These are phyloP conservation scores for Eriosoma lanigerum DNA, from an alignment of 1,140 invertebrate species.

Conservation along the genomic window DNA sequence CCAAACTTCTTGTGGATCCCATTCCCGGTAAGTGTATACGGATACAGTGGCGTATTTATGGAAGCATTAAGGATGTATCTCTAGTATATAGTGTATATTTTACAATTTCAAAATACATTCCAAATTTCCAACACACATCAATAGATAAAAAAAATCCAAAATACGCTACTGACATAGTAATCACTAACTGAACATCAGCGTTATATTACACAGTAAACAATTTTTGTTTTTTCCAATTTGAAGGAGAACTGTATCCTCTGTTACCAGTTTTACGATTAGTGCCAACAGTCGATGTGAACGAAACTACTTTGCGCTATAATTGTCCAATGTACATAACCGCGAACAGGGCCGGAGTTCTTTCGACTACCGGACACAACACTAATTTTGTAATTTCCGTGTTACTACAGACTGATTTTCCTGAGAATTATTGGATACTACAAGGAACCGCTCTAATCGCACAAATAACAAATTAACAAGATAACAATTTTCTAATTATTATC, in stretches of 20 bases:
- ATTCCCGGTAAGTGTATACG: slow-evolving; percentile 61
- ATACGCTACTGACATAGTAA: too few species aligned
- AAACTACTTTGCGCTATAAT: slow-evolving; percentile 60
- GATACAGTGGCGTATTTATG: too few species aligned
- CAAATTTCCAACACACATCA: too few species aligned
- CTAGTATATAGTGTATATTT: too few species aligned
- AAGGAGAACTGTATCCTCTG: slow-evolving; percentile 70
- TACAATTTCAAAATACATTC: too few species aligned
- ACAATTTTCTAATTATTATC: too few species aligned
- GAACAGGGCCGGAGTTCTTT: slow-evolving; percentile 67
- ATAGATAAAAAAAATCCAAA: too few species aligned
- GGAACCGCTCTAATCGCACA: slow-evolving; percentile 69
- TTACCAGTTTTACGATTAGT: slow-evolving; percentile 75
- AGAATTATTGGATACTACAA: slow-evolving; percentile 75
- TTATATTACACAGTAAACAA: neutral
- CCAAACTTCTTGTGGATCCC: slow-evolving; percentile 71
- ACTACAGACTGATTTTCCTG: slow-evolving; percentile 65
- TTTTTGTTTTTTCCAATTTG: slow-evolving; percentile 59
- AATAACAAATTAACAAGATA: slow-evolving; percentile 32
- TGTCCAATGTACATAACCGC: slow-evolving; percentile 78
- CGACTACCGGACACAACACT: slow-evolving; percentile 76
- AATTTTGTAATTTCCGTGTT: slow-evolving; percentile 76
- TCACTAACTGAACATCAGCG: too few species aligned
- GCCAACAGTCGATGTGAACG: slow-evolving; percentile 60
- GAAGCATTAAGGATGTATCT: too few species aligned